phyloP scores from a whole-genome alignment of 2,888 invertebrate genomes.

The Nemotelus pantherinus region DNA sequence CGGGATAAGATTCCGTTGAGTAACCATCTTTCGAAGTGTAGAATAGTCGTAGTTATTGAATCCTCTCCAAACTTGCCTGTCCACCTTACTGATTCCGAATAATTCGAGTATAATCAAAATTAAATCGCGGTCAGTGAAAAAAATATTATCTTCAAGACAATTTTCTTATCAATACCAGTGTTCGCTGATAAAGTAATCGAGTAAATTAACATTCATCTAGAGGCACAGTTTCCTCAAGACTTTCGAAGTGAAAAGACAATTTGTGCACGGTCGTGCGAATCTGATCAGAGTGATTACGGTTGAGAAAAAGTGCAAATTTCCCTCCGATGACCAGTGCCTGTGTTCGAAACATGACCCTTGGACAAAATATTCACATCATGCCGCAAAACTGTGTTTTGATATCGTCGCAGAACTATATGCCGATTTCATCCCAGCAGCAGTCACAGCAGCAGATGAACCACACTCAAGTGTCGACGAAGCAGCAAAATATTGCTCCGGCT shows the following conservation, averaged over 20 bases:
- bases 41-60: background rate
- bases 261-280: background rate
- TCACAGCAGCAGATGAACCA: constrained; percentile 36
- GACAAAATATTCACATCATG: constrained; percentile 62
- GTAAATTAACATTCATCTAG: constrained; percentile 4
- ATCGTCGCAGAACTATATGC: constrained; percentile 54
- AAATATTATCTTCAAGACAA: background rate
- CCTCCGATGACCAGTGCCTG: constrained; percentile 50
- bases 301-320: background rate
- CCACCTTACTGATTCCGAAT: too few relatives aligned
- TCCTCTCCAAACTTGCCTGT: background rate
- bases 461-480: constrained; percentile 52
- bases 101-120: too few relatives aligned
- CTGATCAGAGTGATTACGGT: background rate
- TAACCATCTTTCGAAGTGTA: constrained; percentile 54
- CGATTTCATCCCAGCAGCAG: constrained; percentile 30
- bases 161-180: constrained; percentile 18
- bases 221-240: constrained; percentile 45
- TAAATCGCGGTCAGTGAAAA: background rate
- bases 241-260: constrained; percentile 45
- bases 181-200: background rate
- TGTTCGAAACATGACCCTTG: constrained; percentile 65
- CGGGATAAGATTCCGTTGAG: constrained; percentile 67
- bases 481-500: constrained; percentile 69
- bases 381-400: constrained; percentile 65